A percentile compares a stretch with the other conserved stretches of the same genome.
Evolutionary conservation across 2,888 invertebrate species (phyloP).

Genomic region (Nomada ruficornis): DNA sequence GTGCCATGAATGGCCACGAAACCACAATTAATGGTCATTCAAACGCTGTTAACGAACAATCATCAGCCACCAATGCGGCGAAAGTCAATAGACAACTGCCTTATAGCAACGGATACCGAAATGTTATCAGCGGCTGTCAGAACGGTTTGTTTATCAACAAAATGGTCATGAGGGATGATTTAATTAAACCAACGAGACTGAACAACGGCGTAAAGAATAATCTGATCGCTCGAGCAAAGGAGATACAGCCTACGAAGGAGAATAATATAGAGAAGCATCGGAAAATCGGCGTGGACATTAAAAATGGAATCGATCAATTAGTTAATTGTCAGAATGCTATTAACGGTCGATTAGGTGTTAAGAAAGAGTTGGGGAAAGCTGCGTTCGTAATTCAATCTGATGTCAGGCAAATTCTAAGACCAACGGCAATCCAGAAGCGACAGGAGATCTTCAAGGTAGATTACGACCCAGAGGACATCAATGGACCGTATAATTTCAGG

Average conservation of each 20-base stretch:
- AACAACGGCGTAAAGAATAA: conserved; percentile 21
- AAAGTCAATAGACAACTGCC: conserved; percentile 16
- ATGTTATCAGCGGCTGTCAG: conserved; percentile 27
- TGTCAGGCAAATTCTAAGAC: conserved; percentile 75
- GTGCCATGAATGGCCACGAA: conserved; percentile 21
- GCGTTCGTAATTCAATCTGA: conserved; percentile 70
- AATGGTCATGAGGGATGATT: conserved; percentile 22
- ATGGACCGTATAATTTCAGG: conserved; percentile 89
- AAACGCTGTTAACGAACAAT: conserved; percentile 13
- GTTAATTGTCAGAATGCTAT: conserved; percentile 54
- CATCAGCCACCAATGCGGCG: conserved; percentile 1
- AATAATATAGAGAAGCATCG: conserved; percentile 44
- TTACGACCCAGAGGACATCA: conserved; percentile 86
- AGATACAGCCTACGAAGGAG: conserved; percentile 14
- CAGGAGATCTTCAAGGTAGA: conserved; percentile 72
- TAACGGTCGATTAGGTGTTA: conserved; percentile 53
- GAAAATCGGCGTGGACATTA: conserved; percentile 32
- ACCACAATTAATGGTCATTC: conserved; percentile 33
- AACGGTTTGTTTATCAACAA: conserved; percentile 50
- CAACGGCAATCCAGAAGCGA: conserved; percentile 69
- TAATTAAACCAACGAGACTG: conserved; percentile 8
- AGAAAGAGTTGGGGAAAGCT: conserved; percentile 61
- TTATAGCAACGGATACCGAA: conserved; percentile 20
- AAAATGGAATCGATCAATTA: conserved; percentile 49
- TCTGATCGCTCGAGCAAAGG: conserved; percentile 7